Base-by-base conservation (phyloP, 2,888 invertebrate genomes). In the Callosobruchus maculatus region DNA sequence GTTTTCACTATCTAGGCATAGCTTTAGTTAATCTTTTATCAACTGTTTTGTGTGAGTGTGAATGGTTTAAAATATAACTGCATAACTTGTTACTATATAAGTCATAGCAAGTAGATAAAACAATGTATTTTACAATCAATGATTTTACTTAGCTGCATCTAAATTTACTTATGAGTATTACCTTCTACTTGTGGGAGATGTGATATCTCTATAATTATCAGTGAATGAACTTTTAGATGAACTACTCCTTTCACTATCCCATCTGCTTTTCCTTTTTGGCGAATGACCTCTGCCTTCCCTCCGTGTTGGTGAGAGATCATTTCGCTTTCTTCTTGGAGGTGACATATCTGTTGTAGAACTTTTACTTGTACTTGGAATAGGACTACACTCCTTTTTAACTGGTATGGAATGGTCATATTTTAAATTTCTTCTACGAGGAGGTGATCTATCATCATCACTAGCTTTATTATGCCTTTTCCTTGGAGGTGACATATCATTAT, bases 401-500 rank as follows among this genome's bases (percentile, higher is more conserved):
- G 68, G 20, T 21, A 4, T n/a, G 2, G 68, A 67, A 2, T 26
- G 26, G 7, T 26, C 9, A 67, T 21, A n/a, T 3, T 68, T 68
- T 21, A 7, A 76, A 77, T 76, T 81, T 77, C 76, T 80, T 80
- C 72, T 81, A 80, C 83, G 81, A 20, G 82, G 78, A 67, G 83
- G 82, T 77, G 84, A 84, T 22, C 79, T 75, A 77, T 85, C 84
- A 21, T 22, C 26, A 18, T 83, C 81, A 71, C 80, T 80, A 7
- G 4, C 49, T 70, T 80, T 78, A 74, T 74, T 77, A 77, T 77
- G 79, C 78, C 75, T 80, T 80, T 72, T 81, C 80, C 84, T 82
- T 20, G 82, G 79, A 49, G 83, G 81, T 76, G 84, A 84, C 21
- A 79, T 76, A 77, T 85, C 84, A 31, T 76, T 70, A 20, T 75